These are phyloP conservation scores for Tenebrio molitor DNA, from an alignment of 1,140 invertebrate genomes.

Conservation along the genomic window DNA sequence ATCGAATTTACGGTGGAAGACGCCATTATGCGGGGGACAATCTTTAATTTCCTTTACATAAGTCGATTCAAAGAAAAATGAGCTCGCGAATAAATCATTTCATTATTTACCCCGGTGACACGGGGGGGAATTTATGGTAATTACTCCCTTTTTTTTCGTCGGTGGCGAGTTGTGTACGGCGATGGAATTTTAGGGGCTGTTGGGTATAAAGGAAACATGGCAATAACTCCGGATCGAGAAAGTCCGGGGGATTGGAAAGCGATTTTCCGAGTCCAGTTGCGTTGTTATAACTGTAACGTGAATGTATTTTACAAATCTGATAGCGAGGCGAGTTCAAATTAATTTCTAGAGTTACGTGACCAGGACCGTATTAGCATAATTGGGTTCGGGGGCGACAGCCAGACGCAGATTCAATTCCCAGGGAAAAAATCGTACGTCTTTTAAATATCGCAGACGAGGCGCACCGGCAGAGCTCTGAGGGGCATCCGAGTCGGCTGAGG, in stretches of 20 bases:
- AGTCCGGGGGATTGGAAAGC: constrained; percentile 49
- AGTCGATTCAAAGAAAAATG: constrained; percentile 24
- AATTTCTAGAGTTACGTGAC: constrained; percentile 21
- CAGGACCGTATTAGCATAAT: constrained; percentile 1
- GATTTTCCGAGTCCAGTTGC: constrained; percentile 45
- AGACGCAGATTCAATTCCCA: too few species aligned
- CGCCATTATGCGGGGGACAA: constrained; percentile 7
- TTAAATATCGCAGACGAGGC: too few species aligned
- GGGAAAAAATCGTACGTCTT: too few species aligned
- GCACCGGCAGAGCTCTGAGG: too few species aligned
- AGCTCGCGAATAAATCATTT: background rate
- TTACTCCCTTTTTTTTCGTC: constrained; percentile 1
- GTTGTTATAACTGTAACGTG: constrained; percentile 1
- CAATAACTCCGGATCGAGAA: constrained; percentile 48
- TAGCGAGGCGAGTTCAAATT: background rate
- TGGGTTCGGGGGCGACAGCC: background rate
- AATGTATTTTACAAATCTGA: constrained; percentile 21
- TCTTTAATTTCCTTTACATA: constrained; percentile 41
- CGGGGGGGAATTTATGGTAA: constrained; percentile 34
- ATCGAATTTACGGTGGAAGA: constrained; percentile 4
- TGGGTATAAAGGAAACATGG: background rate
- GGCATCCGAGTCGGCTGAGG: too few species aligned
- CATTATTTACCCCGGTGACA: constrained; percentile 5
- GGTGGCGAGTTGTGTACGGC: background rate
- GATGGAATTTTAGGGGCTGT: too few species aligned